These are phyloP conservation scores for Heptranchias perlo DNA, from an alignment of 2,113 vertebrate genomes.

Conservation along the genomic window DNA sequence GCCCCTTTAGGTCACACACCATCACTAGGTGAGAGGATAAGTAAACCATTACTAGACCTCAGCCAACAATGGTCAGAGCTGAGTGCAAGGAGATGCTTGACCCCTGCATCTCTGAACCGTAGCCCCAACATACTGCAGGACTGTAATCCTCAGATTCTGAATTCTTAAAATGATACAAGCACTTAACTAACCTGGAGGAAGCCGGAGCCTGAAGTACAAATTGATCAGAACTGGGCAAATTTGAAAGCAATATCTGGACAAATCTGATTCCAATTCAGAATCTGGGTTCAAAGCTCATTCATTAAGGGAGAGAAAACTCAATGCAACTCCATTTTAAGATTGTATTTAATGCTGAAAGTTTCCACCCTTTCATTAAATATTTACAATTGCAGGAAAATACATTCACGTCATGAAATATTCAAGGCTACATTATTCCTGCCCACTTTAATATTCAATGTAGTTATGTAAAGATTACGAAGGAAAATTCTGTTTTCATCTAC, in stretches of 20 bases:
- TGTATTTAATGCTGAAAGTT: background rate
- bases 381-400: background rate
- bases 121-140: background rate
- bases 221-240: background rate
- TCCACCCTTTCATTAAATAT: constrained; percentile 12
- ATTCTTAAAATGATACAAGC: background rate
- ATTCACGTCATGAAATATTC: background rate
- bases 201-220: background rate
- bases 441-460: background rate
- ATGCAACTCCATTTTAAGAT: constrained; percentile 1
- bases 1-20: background rate
- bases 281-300: background rate
- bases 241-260: background rate
- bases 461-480: background rate
- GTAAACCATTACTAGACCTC: background rate
- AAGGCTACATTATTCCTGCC: background rate
- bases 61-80: background rate
- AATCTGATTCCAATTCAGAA: background rate
- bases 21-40: background rate
- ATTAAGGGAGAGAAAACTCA: background rate
- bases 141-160: background rate
- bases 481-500: background rate
- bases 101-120: background rate
- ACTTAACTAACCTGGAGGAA: background rate
- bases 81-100: background rate